phyloP scores from a whole-genome alignment of 2,797 vertebrate species.

The Lithobates sylvaticus region DNA sequence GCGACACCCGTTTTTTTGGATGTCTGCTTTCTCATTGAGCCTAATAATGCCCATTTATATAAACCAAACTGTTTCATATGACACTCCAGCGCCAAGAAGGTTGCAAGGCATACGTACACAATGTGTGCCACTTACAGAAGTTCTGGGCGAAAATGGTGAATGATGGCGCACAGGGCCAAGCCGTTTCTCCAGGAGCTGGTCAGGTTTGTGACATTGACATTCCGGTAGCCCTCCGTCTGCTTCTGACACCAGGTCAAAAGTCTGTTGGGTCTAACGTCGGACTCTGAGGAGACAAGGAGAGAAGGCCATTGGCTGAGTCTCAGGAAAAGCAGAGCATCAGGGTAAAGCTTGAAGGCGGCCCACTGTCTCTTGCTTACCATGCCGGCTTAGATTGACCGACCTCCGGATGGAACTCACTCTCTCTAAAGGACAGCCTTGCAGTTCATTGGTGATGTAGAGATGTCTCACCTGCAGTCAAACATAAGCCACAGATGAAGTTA shows the following conservation, averaged over 20 bases:
- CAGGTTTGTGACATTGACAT: conserved; percentile 85
- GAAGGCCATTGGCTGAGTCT: not conserved
- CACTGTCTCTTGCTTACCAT: conserved; percentile 74
- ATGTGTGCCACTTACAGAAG: conserved; percentile 83
- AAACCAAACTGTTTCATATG: too few species aligned
- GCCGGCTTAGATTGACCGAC: conserved; percentile 85
- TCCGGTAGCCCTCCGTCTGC: conserved; percentile 90
- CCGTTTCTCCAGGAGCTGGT: conserved; percentile 90
- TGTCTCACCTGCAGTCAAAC: conserved; percentile 85
- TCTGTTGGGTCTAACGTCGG: conserved; percentile 88
- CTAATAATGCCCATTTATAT: too few species aligned
- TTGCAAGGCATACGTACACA: not conserved
- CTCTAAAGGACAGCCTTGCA: conserved; percentile 84
- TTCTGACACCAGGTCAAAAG: conserved; percentile 96
- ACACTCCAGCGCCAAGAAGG: too few species aligned
- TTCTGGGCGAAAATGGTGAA: conserved; percentile 92
- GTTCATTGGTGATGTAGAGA: conserved; percentile 86
- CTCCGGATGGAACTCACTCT: conserved; percentile 86
- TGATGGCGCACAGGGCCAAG: conserved; percentile 90
- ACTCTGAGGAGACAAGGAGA: conserved; percentile 77
- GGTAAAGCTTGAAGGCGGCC: not conserved
- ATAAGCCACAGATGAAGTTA: not conserved
- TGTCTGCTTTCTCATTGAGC: too few species aligned
- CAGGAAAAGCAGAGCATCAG: not conserved
- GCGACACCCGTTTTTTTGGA: too few species aligned